phyloP scores from a whole-genome alignment of 1,140 invertebrate genomes.

The Bicyclus anynana region DNA sequence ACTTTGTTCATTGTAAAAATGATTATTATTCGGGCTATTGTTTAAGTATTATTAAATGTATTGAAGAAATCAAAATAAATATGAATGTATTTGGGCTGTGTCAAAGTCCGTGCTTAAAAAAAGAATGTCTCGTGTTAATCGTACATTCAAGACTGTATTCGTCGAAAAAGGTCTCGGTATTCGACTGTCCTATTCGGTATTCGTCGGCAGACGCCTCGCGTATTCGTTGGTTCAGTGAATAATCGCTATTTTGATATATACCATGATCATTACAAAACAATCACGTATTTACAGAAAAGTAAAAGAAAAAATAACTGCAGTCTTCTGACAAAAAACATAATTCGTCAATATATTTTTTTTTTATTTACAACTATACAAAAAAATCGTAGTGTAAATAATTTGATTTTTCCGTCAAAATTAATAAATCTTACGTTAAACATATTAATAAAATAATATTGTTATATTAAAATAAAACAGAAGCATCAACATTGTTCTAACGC shows the following conservation, averaged over 20 bases:
- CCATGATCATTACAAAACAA: constrained; percentile 34
- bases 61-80: constrained; percentile 51
- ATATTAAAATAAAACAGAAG: constrained; percentile 47
- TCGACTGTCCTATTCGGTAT: constrained; percentile 30
- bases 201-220: constrained; percentile 29
- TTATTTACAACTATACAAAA: constrained; percentile 66
- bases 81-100: constrained; percentile 60
- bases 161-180: constrained; percentile 29
- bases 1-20: constrained; percentile 42
- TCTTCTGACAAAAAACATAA: constrained; percentile 66
- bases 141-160: constrained; percentile 37
- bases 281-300: constrained; percentile 48
- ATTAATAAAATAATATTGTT: constrained; percentile 48
- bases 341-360: constrained; percentile 36
- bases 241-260: constrained; percentile 62
- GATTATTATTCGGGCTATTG: constrained; percentile 62
- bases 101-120: constrained; percentile 51
- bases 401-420: constrained; percentile 49
- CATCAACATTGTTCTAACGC: constrained; percentile 53
- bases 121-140: constrained; percentile 65
- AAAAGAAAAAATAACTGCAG: constrained; percentile 56
- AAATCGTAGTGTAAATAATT: constrained; percentile 60
- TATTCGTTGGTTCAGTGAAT: constrained; percentile 53
- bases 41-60: constrained; percentile 41
- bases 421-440: constrained; percentile 43